These are phyloP conservation scores for Heliconius eleuchia DNA, from an alignment of 1,140 invertebrate species.

Conservation along the genomic window DNA sequence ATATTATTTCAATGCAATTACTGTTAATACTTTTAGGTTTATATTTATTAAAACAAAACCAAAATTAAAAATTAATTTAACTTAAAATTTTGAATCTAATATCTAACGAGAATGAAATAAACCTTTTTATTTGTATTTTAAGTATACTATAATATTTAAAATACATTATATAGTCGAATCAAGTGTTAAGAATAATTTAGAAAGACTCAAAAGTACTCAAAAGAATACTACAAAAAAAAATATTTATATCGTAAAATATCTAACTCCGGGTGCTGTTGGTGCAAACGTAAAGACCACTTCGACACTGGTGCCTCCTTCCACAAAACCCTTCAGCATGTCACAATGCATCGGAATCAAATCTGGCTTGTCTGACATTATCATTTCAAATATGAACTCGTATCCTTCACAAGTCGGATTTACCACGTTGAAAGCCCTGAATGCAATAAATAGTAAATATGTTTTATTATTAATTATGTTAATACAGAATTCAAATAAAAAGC, in stretches of 20 bases:
- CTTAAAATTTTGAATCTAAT: too few species aligned
- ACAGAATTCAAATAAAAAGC: too few species aligned
- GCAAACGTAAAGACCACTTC: conserved; percentile 72
- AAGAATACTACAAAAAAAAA: too few species aligned
- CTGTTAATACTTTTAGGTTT: too few species aligned
- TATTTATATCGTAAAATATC: neutral
- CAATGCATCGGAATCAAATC: conserved; percentile 70
- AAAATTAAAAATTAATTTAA: too few species aligned
- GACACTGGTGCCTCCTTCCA: conserved; percentile 66
- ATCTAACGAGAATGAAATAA: too few species aligned
- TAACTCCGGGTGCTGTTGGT: conserved; percentile 65
- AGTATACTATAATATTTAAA: too few species aligned
- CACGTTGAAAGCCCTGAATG: conserved; percentile 60
- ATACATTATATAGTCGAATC: too few species aligned
- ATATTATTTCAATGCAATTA: neutral
- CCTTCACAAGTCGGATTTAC: conserved; percentile 68
- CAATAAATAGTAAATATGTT: neutral
- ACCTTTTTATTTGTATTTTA: neutral
- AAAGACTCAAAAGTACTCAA: too few species aligned
- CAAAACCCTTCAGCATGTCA: conserved; percentile 65
- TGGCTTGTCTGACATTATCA: conserved; percentile 58
- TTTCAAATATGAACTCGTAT: conserved; percentile 74
- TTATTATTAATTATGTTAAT: too few species aligned
- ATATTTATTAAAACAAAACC: too few species aligned
- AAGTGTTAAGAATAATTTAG: too few species aligned